Evolutionary conservation across 2,888 invertebrate genomes (phyloP).

Genomic region (Eupelmus urozonus): DNA sequence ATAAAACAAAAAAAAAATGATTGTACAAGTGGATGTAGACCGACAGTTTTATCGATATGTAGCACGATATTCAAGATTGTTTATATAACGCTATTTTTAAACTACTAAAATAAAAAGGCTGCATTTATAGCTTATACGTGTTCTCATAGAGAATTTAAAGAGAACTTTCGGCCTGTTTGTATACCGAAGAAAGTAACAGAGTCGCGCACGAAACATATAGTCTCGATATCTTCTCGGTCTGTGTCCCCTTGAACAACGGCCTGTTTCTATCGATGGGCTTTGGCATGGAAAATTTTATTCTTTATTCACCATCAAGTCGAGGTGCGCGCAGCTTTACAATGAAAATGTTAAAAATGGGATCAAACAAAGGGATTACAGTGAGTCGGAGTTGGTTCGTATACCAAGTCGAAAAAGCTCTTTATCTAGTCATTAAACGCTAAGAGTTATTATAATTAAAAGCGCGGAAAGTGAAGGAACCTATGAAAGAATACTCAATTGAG

Average conservation of each 20-base stretch:
- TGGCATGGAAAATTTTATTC: constrained; percentile 43
- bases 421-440: constrained; percentile 76
- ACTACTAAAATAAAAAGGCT: background rate
- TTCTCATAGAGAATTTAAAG: background rate
- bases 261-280: constrained; percentile 29
- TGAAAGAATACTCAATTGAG: constrained; percentile 65
- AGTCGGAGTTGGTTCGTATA: no score
- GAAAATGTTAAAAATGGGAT: constrained; percentile 67
- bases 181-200: background rate
- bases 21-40: background rate
- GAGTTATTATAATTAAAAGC: no score
- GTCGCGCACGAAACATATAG: background rate
- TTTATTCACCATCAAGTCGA: background rate
- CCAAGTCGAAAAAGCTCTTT: no score
- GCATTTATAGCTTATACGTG: background rate
- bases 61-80: background rate
- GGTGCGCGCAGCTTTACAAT: background rate
- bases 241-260: background rate
- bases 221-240: background rate
- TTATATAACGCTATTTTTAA: background rate
- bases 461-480: background rate
- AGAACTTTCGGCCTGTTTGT: background rate
- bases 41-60: background rate
- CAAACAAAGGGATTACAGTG: constrained; percentile 69
- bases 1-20: background rate